Evolutionary conservation across 1,140 invertebrate species (phyloP).

Genomic region (Drosophila neocordata): DNA sequence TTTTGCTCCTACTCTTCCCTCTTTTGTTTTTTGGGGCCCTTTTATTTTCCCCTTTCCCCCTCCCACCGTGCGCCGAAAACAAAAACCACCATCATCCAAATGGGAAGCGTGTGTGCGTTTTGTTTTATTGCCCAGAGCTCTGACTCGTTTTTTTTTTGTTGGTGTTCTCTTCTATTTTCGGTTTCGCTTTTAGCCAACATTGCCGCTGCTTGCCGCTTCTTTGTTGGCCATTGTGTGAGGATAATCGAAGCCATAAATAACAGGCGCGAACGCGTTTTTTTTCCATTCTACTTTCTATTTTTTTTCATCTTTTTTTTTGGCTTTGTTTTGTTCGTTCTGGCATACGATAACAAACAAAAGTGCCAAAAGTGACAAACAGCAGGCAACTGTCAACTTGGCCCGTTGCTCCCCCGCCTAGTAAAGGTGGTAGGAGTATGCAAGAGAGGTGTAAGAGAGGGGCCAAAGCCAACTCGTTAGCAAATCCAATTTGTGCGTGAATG

Average conservation of each 20-base stretch:
- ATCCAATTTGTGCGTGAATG: constrained; percentile 80
- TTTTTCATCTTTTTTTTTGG: constrained; percentile 26
- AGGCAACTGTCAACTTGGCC: constrained; percentile 61
- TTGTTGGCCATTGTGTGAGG: constrained; percentile 70
- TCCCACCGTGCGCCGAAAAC: no score
- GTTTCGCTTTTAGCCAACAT: constrained; percentile 64
- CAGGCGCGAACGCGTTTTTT: constrained; percentile 68
- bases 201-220: constrained; percentile 47
- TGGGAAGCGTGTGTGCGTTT: constrained; percentile 69
- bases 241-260: constrained; percentile 82
- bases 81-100: not conserved
- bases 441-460: not conserved
- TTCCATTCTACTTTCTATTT: not conserved
- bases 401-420: not conserved
- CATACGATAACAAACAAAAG: constrained; percentile 75
- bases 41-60: not conserved
- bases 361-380: constrained; percentile 79
- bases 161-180: not conserved
- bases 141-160: constrained; percentile 37
- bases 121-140: constrained; percentile 70
- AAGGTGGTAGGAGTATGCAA: not conserved
- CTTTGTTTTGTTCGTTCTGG: constrained; percentile 25
- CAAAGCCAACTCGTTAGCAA: constrained; percentile 69
- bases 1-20: no score
- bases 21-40: not conserved